These are phyloP conservation scores for Coregonus clupeaformis DNA, from an alignment of 2,113 vertebrate genomes.

Conservation along the genomic window DNA sequence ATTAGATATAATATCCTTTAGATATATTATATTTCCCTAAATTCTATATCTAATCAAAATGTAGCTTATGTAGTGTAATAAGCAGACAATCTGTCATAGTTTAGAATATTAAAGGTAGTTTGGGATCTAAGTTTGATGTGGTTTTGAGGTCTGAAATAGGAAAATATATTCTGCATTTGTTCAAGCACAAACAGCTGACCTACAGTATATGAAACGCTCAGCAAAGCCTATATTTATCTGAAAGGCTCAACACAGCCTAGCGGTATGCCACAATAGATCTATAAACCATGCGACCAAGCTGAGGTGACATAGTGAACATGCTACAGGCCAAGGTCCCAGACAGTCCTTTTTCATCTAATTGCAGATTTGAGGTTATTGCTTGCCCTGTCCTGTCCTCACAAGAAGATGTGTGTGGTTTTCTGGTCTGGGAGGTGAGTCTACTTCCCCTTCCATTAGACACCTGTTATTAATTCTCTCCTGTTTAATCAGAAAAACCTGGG, in stretches of 20 bases:
- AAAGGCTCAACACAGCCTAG: slow-evolving; percentile 10
- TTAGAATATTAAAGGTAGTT: not conserved
- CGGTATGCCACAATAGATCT: not conserved
- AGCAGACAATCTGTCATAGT: not conserved
- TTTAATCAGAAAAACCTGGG: slow-evolving; percentile 67
- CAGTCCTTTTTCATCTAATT: slow-evolving; percentile 47
- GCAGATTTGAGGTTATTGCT: slow-evolving; percentile 46
- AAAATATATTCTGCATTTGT: too few relatives aligned
- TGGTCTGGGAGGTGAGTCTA: slow-evolving; percentile 26
- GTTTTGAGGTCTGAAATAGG: too few relatives aligned
- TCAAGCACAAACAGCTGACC: too few relatives aligned
- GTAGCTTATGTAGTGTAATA: not conserved
- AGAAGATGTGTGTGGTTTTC: slow-evolving; percentile 23
- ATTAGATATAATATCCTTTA: not conserved
- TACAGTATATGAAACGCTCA: too few relatives aligned
- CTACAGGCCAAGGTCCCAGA: slow-evolving; percentile 44
- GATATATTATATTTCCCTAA: not conserved
- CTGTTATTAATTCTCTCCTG: slow-evolving; percentile 72
- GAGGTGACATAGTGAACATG: slow-evolving; percentile 53
- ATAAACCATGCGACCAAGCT: slow-evolving; percentile 24
- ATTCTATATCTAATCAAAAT: not conserved
- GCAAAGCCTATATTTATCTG: not conserved
- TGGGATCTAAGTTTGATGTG: too few relatives aligned
- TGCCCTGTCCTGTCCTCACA: slow-evolving; percentile 31
- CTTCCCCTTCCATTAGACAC: slow-evolving; percentile 47